phyloP scores from a whole-genome alignment of 2,113 vertebrate genomes.

The Orthonyx spaldingii region DNA sequence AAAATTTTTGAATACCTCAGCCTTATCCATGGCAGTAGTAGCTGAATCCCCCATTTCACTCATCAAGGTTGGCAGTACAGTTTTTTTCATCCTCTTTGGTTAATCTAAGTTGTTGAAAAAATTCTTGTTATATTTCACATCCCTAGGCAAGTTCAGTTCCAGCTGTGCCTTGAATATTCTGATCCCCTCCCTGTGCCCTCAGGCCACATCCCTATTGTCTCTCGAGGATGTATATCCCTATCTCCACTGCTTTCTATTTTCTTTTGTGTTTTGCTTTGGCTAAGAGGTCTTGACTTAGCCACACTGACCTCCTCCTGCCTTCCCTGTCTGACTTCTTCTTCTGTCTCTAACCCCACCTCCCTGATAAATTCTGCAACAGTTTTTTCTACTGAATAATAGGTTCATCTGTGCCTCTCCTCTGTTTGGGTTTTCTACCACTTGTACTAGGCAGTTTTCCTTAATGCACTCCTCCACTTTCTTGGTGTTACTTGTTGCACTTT shows the following conservation, averaged over 20 bases:
- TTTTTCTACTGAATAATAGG: not conserved
- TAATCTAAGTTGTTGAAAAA: not conserved
- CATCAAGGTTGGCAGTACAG: accelerated
- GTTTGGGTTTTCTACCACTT: not conserved
- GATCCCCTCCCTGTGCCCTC: not conserved
- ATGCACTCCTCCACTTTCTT: not conserved
- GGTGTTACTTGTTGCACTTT: not conserved
- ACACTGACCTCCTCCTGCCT: not conserved
- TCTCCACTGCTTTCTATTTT: not conserved
- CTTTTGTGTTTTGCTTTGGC: not conserved
- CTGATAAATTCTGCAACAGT: no score
- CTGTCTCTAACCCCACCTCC: not conserved
- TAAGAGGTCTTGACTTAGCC: not conserved
- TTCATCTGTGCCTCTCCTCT: not conserved
- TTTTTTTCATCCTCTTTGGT: not conserved
- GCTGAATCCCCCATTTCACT: not conserved
- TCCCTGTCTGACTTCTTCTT: not conserved
- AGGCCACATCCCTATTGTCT: not conserved
- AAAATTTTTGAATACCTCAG: not conserved
- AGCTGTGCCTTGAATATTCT: not conserved
- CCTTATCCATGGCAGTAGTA: not conserved
- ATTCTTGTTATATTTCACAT: not conserved
- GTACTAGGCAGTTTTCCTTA: not conserved
- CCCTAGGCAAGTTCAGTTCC: not conserved
- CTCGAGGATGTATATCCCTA: not conserved